Conservation (phyloP, 2,113 vertebrate genomes). For the Lampris incognitus region DNA sequence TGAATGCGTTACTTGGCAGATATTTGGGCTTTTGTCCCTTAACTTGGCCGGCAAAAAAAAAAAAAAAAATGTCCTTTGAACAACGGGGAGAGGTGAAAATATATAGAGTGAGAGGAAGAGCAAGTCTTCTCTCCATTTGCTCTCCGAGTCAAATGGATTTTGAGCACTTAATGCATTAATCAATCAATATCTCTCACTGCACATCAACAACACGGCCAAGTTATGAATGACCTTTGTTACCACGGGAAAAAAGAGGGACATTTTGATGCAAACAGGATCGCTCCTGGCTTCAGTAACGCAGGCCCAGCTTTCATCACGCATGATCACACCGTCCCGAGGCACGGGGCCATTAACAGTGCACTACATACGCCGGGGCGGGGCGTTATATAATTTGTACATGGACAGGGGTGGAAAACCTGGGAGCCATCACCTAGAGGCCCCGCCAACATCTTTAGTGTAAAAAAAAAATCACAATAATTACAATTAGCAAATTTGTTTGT, state of each 20-base stretch:
- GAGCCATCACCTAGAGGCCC: conserved; percentile 16
- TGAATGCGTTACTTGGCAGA: conserved; percentile 97
- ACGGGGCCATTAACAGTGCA: conserved; percentile 83
- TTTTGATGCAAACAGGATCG: conserved; percentile 95
- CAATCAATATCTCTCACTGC: conserved; percentile 99
- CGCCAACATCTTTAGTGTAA: conserved; percentile 21
- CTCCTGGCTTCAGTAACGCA: conserved; percentile 93
- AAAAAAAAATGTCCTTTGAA: conserved; percentile 88
- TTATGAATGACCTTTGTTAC: conserved; percentile 99
- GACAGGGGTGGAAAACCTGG: conserved; percentile 54
- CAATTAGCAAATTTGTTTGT: no score
- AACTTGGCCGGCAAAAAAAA: conserved; percentile 93
- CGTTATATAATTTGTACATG: conserved; percentile 83
- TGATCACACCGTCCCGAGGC: conserved; percentile 90
- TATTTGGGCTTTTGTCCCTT: conserved; percentile 94
- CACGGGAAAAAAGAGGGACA: conserved; percentile 88
- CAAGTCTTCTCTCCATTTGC: conserved; percentile 91
- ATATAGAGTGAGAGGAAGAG: conserved; percentile 82
- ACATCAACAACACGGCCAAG: conserved; percentile 96
- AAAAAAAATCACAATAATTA: no score
- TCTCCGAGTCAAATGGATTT: conserved; percentile 99
- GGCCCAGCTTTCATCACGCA: conserved; percentile 88
- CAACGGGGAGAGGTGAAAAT: conserved; percentile 98
- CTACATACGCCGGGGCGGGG: conserved; percentile 88
- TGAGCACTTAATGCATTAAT: conserved; percentile 99